phyloP scores from a whole-genome alignment of 2,797 vertebrate genomes.

The Pantherophis vulpinus region DNA sequence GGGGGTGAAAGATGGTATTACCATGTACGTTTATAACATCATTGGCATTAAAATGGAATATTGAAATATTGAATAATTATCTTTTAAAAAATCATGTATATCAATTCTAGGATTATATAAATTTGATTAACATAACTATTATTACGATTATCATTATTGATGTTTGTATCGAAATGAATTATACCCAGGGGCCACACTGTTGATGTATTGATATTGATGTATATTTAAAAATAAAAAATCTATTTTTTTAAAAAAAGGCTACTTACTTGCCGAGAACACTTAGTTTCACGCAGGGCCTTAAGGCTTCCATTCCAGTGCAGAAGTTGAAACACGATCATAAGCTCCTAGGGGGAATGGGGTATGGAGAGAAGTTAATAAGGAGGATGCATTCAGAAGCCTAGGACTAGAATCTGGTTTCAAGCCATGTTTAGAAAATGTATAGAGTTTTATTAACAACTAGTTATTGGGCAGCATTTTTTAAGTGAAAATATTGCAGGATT shows the following conservation, averaged over 20 bases:
- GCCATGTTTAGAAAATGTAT: neutral
- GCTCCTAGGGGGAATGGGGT: conserved; percentile 73
- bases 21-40: too few species aligned
- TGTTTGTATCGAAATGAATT: too few species aligned
- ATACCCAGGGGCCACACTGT: too few species aligned
- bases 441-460: neutral
- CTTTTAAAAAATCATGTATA: too few species aligned
- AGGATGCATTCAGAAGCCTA: neutral
- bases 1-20: too few species aligned
- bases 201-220: too few species aligned
- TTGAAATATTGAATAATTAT: too few species aligned
- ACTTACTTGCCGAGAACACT: conserved; percentile 85
- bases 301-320: conserved; percentile 91
- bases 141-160: too few species aligned
- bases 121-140: too few species aligned
- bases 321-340: conserved; percentile 92
- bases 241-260: neutral
- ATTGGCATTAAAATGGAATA: too few species aligned
- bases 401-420: neutral
- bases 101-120: too few species aligned
- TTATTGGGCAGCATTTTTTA: neutral
- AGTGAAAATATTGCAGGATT: neutral
- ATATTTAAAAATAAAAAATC: too few species aligned
- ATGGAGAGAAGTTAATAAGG: neutral
- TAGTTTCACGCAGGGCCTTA: conserved; percentile 83